phyloP scores from a whole-genome alignment of 2,797 vertebrate genomes.

The Chromis chromis region DNA sequence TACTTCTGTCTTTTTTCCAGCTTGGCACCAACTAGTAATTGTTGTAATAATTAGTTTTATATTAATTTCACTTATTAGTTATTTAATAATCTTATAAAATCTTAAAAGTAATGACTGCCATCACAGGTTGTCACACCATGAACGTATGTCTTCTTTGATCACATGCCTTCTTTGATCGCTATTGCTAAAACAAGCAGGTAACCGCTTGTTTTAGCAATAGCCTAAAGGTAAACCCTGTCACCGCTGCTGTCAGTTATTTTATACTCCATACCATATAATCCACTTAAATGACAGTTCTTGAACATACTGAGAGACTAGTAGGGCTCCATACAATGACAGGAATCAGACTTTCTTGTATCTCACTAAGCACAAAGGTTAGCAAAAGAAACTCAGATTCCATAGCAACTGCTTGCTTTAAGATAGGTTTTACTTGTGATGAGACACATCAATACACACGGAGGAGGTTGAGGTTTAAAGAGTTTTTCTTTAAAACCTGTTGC shows the following conservation, averaged over 20 bases:
- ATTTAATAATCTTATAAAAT: not conserved
- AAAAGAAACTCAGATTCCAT: no score
- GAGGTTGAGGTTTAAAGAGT: not conserved
- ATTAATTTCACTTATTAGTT: not conserved
- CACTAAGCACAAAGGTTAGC: no score
- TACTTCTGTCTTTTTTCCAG: not conserved
- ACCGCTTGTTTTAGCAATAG: not conserved
- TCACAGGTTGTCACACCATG: not conserved
- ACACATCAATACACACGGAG: not conserved
- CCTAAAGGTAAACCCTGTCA: not conserved
- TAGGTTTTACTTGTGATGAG: no score
- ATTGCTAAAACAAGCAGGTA: not conserved
- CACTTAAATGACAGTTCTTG: not conserved
- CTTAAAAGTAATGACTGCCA: no score
- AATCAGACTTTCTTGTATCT: not conserved
- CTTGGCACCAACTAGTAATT: not conserved
- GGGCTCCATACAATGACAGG: not conserved
- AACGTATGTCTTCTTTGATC: not conserved
- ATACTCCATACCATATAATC: not conserved
- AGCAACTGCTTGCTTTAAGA: not conserved
- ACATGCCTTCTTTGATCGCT: not conserved
- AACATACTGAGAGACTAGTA: not conserved
- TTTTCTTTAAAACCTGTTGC: no score
- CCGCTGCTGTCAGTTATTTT: conserved; percentile 10
- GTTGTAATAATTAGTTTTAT: not conserved